Evolutionary conservation across 2,888 invertebrate genomes (phyloP).

Genomic region (Pachymerium ferrugineum): DNA sequence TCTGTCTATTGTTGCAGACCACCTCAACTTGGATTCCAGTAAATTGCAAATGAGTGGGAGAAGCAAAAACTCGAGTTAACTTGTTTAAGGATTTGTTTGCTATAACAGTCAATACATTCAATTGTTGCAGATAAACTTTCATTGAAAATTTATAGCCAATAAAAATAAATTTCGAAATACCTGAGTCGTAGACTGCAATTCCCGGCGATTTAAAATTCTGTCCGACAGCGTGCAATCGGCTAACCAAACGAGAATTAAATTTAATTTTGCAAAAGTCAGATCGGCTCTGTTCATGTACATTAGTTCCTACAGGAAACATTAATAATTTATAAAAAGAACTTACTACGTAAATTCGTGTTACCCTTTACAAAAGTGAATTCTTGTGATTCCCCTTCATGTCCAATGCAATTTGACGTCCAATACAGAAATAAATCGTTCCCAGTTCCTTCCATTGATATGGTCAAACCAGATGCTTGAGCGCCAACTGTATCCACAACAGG

Average conservation of each 20-base stretch:
- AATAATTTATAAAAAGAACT: not conserved
- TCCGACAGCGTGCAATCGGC: constrained; percentile 61
- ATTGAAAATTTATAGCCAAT: too few species aligned
- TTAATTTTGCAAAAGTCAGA: constrained; percentile 62
- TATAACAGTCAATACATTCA: too few species aligned
- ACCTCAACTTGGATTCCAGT: too few species aligned
- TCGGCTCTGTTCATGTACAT: constrained; percentile 50
- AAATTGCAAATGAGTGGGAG: too few species aligned
- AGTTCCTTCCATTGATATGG: constrained; percentile 56
- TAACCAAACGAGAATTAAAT: constrained; percentile 62
- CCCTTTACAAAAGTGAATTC: constrained; percentile 49
- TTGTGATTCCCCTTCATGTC: constrained; percentile 46
- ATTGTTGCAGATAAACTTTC: too few species aligned
- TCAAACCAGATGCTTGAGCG: constrained; percentile 57
- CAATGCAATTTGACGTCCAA: constrained; percentile 66
- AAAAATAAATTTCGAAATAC: too few species aligned
- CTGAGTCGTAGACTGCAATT: constrained; percentile 63
- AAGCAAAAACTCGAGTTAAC: too few species aligned
- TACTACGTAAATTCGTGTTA: constrained; percentile 36
- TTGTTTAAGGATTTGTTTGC: too few species aligned
- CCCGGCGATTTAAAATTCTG: constrained; percentile 66
- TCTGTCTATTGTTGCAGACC: too few species aligned
- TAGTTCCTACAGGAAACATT: constrained; percentile 44
- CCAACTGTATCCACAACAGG: constrained; percentile 58
- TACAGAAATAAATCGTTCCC: constrained; percentile 73